These are phyloP conservation scores for Hypercompe scribonia DNA, from an alignment of 2,888 invertebrate genomes.

Conservation along the genomic window DNA sequence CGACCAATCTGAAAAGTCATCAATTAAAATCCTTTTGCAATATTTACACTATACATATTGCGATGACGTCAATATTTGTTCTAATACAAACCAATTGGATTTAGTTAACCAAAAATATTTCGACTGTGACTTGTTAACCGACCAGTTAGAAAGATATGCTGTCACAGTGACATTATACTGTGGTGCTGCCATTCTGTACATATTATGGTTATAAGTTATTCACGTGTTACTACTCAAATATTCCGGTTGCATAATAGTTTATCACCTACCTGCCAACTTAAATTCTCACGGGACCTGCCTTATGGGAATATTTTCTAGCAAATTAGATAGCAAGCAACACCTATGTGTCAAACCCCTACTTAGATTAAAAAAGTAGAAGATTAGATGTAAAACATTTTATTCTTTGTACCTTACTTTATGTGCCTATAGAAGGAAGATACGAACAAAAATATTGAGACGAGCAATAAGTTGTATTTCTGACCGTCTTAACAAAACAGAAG, in stretches of 20 bases:
- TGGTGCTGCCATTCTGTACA: background rate
- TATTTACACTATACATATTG: too few species aligned
- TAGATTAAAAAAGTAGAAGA: background rate
- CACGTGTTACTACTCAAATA: constrained; percentile 1
- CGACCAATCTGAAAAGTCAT: too few species aligned
- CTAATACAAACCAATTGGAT: background rate
- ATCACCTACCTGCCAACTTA: constrained; percentile 42
- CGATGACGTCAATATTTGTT: too few species aligned
- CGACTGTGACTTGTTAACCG: background rate
- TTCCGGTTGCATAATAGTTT: constrained; percentile 35
- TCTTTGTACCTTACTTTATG: too few species aligned
- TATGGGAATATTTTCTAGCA: constrained; percentile 41
- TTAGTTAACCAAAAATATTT: background rate
- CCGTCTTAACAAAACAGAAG: too few species aligned
- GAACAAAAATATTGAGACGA: background rate
- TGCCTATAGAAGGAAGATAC: background rate
- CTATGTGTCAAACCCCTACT: background rate
- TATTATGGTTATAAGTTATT: background rate
- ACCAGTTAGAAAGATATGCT: background rate
- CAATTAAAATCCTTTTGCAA: too few species aligned
- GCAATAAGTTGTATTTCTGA: background rate
- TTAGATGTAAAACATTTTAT: background rate
- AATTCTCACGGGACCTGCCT: constrained; percentile 45
- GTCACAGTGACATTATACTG: too few species aligned
- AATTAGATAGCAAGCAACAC: constrained; percentile 16